These are phyloP conservation scores for Prorops nasuta DNA, from an alignment of 1,140 invertebrate genomes.

Conservation along the genomic window DNA sequence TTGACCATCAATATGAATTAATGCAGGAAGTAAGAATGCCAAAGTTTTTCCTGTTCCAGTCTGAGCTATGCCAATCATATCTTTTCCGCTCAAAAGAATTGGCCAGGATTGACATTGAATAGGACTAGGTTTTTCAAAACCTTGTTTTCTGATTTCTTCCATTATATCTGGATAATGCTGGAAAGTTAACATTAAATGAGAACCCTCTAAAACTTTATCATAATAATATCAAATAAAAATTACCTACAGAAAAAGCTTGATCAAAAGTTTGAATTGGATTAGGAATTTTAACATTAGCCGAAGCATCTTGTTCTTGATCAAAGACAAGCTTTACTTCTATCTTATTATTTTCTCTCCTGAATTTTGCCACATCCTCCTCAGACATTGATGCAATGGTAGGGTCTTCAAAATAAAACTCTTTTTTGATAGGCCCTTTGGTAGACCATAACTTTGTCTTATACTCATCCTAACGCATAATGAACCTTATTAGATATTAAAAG, in stretches of 20 bases:
- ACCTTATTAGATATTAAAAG: no score
- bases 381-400: slow-evolving; percentile 67
- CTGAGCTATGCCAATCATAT: slow-evolving; percentile 92
- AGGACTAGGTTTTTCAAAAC: slow-evolving; percentile 82
- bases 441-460: no score
- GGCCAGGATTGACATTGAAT: slow-evolving; percentile 93
- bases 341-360: slow-evolving; percentile 68
- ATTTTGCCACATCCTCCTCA: slow-evolving; percentile 61
- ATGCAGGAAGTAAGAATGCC: slow-evolving; percentile 86
- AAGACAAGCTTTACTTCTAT: slow-evolving; percentile 64
- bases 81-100: slow-evolving; percentile 77
- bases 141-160: slow-evolving; percentile 76
- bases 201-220: neutral
- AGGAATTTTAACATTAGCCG: slow-evolving; percentile 61
- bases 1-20: slow-evolving; percentile 87
- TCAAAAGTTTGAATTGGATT: slow-evolving; percentile 84
- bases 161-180: slow-evolving; percentile 79
- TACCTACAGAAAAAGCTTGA: slow-evolving; percentile 74
- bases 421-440: slow-evolving; percentile 70
- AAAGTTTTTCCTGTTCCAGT: slow-evolving; percentile 88
- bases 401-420: slow-evolving; percentile 85
- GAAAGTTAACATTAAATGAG: neutral
- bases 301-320: slow-evolving; percentile 42
- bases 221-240: neutral
- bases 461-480: no score